Conservation (phyloP, 2,888 invertebrate genomes). For the Tryphoninae sp. region DNA sequence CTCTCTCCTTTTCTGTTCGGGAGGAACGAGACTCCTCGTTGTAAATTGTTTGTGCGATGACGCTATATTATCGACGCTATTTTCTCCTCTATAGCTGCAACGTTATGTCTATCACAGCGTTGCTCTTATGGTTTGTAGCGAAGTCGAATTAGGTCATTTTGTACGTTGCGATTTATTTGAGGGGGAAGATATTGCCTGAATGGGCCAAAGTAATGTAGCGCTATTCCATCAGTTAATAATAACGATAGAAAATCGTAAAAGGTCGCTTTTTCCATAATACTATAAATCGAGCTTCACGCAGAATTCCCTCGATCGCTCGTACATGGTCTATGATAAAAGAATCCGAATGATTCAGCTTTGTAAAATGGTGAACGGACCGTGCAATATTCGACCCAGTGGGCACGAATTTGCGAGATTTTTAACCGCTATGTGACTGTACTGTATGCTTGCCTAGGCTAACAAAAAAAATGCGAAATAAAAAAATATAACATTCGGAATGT, state of each 20-base stretch:
- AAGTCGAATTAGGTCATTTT: background rate
- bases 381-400: slow-evolving; percentile 8
- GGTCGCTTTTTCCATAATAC: background rate
- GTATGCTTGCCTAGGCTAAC: background rate
- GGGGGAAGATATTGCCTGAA: background rate
- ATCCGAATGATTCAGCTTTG: background rate
- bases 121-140: background rate
- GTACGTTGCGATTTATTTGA: background rate
- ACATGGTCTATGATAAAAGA: slow-evolving; percentile 19
- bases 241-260: slow-evolving; percentile 21
- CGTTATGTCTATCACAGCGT: slow-evolving; percentile 11
- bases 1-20: background rate
- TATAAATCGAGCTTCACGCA: background rate
- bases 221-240: slow-evolving; percentile 16
- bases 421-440: background rate
- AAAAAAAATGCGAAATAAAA: background rate
- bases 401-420: slow-evolving; percentile 10
- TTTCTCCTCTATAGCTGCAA: slow-evolving; percentile 31
- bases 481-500: background rate
- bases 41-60: slow-evolving; percentile 28
- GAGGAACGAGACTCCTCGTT: slow-evolving; percentile 7
- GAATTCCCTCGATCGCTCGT: slow-evolving; percentile 10
- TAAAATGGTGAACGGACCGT: slow-evolving; percentile 23
- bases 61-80: slow-evolving; percentile 43
- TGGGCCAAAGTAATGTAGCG: slow-evolving; percentile 6